Evolutionary conservation across 2,113 vertebrate genomes (phyloP).

Genomic region (Dicerorhinus sumatrensis): DNA sequence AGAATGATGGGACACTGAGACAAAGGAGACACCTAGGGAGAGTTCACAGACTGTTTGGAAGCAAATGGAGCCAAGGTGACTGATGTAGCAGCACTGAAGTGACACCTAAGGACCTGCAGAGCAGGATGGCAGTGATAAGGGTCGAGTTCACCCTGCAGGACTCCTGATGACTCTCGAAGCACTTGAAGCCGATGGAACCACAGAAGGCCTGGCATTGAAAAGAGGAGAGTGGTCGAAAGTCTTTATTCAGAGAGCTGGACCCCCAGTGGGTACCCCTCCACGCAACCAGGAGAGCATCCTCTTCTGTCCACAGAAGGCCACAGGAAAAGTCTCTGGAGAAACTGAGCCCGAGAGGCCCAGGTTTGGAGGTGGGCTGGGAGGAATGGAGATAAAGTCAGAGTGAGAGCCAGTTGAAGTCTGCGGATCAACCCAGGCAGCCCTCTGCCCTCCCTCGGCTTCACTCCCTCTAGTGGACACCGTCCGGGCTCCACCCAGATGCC

Average conservation of each 20-base stretch:
- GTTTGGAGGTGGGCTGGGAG: not conserved
- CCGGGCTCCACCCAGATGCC: not conserved
- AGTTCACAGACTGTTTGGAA: not conserved
- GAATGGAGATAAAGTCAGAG: too few relatives aligned
- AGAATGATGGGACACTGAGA: not conserved
- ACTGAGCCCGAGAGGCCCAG: not conserved
- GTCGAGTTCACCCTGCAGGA: not conserved
- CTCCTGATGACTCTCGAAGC: not conserved
- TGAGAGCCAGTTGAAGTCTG: accelerated
- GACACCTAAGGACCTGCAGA: not conserved
- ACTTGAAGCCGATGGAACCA: not conserved
- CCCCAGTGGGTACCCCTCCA: not conserved
- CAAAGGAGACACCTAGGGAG: not conserved
- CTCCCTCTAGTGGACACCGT: accelerated
- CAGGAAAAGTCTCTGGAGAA: not conserved
- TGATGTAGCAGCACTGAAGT: accelerated
- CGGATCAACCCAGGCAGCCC: accelerated
- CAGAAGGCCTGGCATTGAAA: not conserved
- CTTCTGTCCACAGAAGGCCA: accelerated
- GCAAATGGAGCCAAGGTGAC: not conserved
- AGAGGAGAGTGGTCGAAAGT: not conserved
- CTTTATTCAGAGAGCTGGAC: not conserved
- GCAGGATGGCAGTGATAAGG: accelerated
- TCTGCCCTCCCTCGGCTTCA: not conserved
- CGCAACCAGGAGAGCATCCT: accelerated